Base-by-base conservation (phyloP, 2,797 vertebrate genomes). In the Mastacembelus armatus region DNA sequence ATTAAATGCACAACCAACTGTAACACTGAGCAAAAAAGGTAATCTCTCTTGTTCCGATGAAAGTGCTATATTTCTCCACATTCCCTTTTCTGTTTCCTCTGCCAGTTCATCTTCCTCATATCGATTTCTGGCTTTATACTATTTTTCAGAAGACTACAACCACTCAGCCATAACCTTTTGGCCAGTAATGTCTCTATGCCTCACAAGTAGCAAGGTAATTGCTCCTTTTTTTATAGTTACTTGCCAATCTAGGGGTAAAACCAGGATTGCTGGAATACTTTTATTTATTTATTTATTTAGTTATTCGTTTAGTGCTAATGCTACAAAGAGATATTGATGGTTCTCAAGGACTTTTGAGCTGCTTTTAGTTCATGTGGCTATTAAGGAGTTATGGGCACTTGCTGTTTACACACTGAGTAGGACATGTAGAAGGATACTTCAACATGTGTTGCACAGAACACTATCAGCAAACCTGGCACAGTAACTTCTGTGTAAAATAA, bases 131-230 rank as follows among this genome's bases (percentile, higher is more conserved):
- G 16, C 63, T 68, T 66, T 35, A 57, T 39, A 63, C 73, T 40
- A 67, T 83, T 75, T 83, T 71, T 72, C 51, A 72, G 74, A 40
- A 42, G 44, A 67, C 71, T 54, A 64, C 69, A 67, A 63, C 54
- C 68, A 69, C 54, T 80, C 71, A 72, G 71, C 79, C 33, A 5
- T 65, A 82, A 82, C 71, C 77, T 77, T 72, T 77, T 50, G 56
- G 51, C 38, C 72, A 71, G 50, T 74, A 67, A 82, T 63, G 64
- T 84, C 66, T 83, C 71, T 40, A 65, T 71, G 57, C 33, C 44
- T 79, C 65, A 70, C 60, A 72, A 59, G 65, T 67, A 48, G 40
- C n/a, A 8, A 62, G 32, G 18, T 63, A 66, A 63, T 51, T 58
- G 42, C 29, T 71, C 45, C 49, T 47, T 65, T 21, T 45, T 62